Evolutionary conservation across 2,888 invertebrate species (phyloP), one percentile per base, ranked within the genome.

Genomic region (Carterocephalus palaemon): DNA sequence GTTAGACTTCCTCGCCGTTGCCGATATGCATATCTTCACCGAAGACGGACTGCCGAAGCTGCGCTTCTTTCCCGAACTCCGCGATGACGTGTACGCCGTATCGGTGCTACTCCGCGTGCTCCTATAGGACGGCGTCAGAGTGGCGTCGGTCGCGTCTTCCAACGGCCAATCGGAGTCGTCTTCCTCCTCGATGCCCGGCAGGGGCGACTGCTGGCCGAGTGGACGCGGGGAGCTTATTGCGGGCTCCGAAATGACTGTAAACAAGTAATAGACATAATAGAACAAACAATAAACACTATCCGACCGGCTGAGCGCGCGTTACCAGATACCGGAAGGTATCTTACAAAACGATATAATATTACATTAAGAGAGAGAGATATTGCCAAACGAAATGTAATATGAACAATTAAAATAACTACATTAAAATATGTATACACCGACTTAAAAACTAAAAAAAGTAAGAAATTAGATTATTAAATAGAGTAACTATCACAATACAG

Each of bases 101-200:
- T 86, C 87, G 26, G 82, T 86, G 57, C 85, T 89, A 62, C 87
- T 88, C 59, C 72, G 75, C 6, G 83, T 84, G 49, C 88, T 88
- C 57, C 85, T 88, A 58, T 86, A 88, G 12, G 85, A 88, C 19
- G 86, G 87, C 39, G 87, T 83, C 40, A 84, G 69, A 2, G 86
- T 84, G 13, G 81, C 79, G 62, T 88, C 88, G 5, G 87, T 84
- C 23, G 86, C 79, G 75, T 88, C 83, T 57, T 86, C 85, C 48
- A 88, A 72, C 26, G 88, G 88, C 77, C 84, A 85, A 65, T 90
- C 90, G 46, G 90, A 90, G 70, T 92, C 92, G 78, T 94, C 94
- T 75, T 94, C 94, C 71, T 94, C 94, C 70, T 93, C 92, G 55
- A 94, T 94, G 62, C 94, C 94, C 59, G 94, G 94, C 54, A 94